phyloP scores from a whole-genome alignment of 2,888 invertebrate species.

The Pyrrhopygopsis socrates region DNA sequence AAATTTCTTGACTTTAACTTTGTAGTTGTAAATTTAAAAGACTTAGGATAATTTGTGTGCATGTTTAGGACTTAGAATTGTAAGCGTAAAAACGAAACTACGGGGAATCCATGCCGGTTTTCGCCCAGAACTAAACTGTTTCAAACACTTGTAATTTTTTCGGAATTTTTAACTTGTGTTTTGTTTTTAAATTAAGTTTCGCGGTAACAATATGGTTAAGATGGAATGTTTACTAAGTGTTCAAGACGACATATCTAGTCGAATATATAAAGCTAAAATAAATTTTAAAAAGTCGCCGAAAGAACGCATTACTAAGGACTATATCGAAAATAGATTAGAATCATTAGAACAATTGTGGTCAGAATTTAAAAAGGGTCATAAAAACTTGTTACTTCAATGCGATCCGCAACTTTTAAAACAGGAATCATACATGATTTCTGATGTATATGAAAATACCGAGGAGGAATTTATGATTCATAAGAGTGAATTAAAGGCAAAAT shows the following conservation, averaged over 20 bases:
- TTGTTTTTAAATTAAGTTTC: background rate
- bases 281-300: conserved; percentile 49
- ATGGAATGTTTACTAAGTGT: conserved; percentile 17
- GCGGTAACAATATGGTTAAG: background rate
- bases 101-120: no score
- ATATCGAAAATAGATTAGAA: conserved; percentile 45
- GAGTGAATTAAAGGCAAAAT: background rate
- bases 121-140: background rate
- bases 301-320: conserved; percentile 19
- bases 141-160: background rate
- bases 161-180: background rate
- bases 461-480: background rate
- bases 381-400: background rate
- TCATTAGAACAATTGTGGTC: conserved; percentile 39
- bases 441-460: background rate
- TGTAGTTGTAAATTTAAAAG: no score
- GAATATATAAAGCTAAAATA: conserved; percentile 12
- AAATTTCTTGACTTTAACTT: no score
- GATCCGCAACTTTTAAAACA: background rate
- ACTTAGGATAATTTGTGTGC: no score
- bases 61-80: background rate
- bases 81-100: no score
- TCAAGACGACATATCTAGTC: conserved; percentile 5
- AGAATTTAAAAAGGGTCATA: conserved; percentile 43
- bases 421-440: background rate